phyloP scores from a whole-genome alignment of 2,113 vertebrate genomes.

The Sciurus niger region DNA sequence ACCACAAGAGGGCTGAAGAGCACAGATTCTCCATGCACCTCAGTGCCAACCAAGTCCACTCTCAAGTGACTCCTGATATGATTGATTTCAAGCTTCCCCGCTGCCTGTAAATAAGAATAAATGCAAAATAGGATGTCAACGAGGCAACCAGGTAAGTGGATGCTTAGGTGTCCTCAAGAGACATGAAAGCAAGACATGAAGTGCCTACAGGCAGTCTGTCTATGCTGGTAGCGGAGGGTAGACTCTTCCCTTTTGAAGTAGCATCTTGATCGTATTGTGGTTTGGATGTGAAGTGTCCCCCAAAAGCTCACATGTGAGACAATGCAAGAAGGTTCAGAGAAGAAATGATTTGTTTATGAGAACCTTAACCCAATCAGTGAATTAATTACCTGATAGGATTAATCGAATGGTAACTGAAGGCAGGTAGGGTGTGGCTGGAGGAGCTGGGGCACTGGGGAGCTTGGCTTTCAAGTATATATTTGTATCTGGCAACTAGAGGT shows the following conservation, averaged over 20 bases:
- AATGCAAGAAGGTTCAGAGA: too few species aligned
- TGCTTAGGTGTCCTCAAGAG: conserved; percentile 67
- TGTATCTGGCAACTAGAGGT: too few species aligned
- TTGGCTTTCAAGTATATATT: too few species aligned
- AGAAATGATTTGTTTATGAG: too few species aligned
- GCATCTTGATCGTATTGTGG: background rate
- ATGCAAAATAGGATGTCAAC: conserved; percentile 57
- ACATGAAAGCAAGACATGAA: conserved; percentile 67
- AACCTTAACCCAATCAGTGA: too few species aligned
- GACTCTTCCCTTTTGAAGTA: conserved; percentile 56
- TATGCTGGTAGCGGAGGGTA: conserved; percentile 26
- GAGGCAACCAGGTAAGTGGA: conserved; percentile 27
- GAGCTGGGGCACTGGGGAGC: too few species aligned
- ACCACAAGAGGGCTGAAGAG: background rate
- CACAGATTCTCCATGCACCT: background rate
- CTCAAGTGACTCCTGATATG: background rate
- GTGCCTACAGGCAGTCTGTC: conserved; percentile 41
- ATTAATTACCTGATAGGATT: too few species aligned
- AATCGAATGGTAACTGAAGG: too few species aligned
- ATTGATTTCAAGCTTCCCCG: conserved; percentile 62
- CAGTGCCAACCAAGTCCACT: background rate
- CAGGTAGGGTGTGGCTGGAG: too few species aligned
- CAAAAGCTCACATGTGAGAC: too few species aligned
- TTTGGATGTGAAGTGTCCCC: too few species aligned
- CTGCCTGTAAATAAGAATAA: conserved; percentile 66